Conservation (phyloP, 2,113 vertebrate genomes). For the Piaya cayana region DNA sequence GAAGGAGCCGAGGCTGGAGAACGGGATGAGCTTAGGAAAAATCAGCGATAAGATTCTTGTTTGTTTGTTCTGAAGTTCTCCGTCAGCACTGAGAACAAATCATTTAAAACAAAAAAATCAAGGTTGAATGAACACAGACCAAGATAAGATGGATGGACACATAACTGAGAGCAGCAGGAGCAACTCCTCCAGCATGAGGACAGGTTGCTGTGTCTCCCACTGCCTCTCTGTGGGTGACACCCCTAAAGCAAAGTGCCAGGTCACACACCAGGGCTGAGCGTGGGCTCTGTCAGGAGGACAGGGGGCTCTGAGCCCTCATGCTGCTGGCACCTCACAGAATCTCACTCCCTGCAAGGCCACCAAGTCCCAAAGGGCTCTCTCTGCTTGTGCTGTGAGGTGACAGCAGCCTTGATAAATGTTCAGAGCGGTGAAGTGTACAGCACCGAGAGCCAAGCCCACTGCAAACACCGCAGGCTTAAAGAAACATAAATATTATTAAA, state of each 20-base stretch:
- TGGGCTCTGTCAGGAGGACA: accelerated
- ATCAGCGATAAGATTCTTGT: neutral
- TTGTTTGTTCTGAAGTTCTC: neutral
- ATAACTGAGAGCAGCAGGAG: accelerated
- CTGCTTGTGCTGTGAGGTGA: neutral
- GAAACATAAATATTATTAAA: neutral
- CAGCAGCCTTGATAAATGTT: accelerated
- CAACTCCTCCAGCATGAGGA: accelerated
- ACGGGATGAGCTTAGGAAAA: neutral
- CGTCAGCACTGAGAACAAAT: neutral
- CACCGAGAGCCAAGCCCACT: neutral
- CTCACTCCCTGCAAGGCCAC: neutral
- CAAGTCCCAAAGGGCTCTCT: neutral
- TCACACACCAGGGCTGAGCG: accelerated
- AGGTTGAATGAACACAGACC: neutral
- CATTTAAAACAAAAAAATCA: neutral
- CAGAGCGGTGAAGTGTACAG: neutral
- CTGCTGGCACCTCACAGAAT: neutral
- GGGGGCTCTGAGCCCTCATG: accelerated
- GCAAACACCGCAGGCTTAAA: neutral
- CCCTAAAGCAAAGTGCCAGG: neutral
- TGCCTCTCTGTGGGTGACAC: accelerated
- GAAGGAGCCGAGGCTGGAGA: neutral
- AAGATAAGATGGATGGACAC: accelerated
- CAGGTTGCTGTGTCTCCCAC: neutral